Percentiles rank a stretch among this genome's conserved stretches.
These are phyloP conservation scores for Drosophila cardini DNA, from an alignment of 1,140 invertebrate genomes.

Conservation along the genomic window DNA sequence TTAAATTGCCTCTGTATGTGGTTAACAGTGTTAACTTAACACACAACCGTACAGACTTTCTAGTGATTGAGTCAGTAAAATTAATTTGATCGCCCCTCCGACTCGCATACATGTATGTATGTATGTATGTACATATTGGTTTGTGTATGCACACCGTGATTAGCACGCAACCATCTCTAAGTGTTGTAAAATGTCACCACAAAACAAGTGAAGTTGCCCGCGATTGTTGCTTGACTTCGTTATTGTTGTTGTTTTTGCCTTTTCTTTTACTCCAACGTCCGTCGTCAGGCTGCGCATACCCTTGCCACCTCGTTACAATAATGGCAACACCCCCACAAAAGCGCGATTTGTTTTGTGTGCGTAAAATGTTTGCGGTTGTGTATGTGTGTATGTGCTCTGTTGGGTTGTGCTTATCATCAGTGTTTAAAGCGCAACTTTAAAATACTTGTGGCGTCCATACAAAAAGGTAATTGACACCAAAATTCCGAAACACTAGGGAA, in stretches of 20 bases:
- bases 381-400: not conserved
- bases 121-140: too few species aligned
- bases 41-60: not conserved
- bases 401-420: constrained; percentile 37
- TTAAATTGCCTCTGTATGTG: constrained; percentile 6
- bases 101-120: too few species aligned
- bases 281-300: not conserved
- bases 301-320: not conserved
- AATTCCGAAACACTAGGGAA: constrained; percentile 5
- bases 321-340: constrained; percentile 1
- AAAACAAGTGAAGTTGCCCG: constrained; percentile 11
- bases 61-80: constrained; percentile 3
- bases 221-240: not conserved
- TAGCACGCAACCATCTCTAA: constrained; percentile 25
- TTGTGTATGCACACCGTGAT: not conserved
- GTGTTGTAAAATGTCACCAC: not conserved
- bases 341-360: not conserved
- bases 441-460: constrained; percentile 42
- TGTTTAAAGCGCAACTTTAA: constrained; percentile 49
- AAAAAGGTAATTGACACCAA: constrained; percentile 50
- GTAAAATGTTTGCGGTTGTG: too few species aligned
- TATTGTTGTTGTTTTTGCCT: too few species aligned
- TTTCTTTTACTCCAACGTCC: not conserved
- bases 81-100: not conserved
- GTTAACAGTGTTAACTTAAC: too few species aligned